Base-by-base conservation (phyloP, 2,888 invertebrate species). In the Tortricodes alternella region DNA sequence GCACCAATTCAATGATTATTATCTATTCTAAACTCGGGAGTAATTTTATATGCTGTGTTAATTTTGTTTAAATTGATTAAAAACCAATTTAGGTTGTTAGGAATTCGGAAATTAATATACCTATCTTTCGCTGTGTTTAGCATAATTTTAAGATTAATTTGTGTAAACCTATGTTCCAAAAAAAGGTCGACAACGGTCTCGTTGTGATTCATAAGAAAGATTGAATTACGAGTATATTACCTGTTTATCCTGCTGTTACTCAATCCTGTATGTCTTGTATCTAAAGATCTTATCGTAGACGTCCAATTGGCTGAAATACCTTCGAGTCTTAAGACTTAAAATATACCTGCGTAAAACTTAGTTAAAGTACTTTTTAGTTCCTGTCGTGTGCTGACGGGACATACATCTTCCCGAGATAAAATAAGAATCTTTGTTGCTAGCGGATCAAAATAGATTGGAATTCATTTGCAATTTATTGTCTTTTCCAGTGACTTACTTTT, bases 281-380 rank as follows among this genome's bases (percentile, higher is more conserved):
- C 23, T 8, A 11, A 6, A 51, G 51, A 43, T 51, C 16, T n/a
- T 29, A 50, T 51, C 51, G 23, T 9, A 32, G 11, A 11, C 41
- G 11, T 43, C 41, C 23, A 11, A 32, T 51, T 32, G 32, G 16
- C 51, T 11, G 4, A 23, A 23, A 41, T 51, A 41, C 13, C 29
- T 3, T 1, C 29, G 29, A 29, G 29, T n/a, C 29, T 29, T 9
- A 18, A 16, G n/a, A n/a, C 11, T 9, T 51, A 51, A 51, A 39
- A n/a, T 32, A 32, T 29, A 32, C 49, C 13, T 29, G 21, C 32
- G 21, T 21, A 50, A 50, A 46, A 44, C 19, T 29, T n/a, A 27
- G 23, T 41, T 9, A 1, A 53, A 16, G 16, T 46, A 46, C 37
- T 53, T 19, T 46, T 46, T 53, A 38, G 53, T 53, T 38, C 29